These are phyloP conservation scores for Thunnus maccoyii DNA, from an alignment of 2,113 vertebrate genomes.

Conservation along the genomic window DNA sequence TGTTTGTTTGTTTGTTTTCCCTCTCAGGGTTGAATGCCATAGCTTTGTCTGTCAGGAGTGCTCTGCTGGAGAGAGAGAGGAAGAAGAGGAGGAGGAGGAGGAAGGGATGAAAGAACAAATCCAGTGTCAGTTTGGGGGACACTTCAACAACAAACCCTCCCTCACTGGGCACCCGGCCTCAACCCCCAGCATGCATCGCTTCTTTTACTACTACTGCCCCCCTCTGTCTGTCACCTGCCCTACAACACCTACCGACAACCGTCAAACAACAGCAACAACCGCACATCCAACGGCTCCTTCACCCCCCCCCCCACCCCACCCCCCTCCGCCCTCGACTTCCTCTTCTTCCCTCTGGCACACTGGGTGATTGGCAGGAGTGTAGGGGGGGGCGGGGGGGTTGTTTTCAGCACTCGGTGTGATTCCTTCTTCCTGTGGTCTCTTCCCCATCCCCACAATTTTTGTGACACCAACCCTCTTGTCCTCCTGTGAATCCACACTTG, in stretches of 20 bases:
- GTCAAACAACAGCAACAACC: constrained; percentile 3
- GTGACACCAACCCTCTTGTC: constrained; percentile 52
- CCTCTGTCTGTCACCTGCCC: constrained; percentile 44
- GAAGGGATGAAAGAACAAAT: constrained; percentile 63
- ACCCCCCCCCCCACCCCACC: neutral
- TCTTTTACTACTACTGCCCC: constrained; percentile 58
- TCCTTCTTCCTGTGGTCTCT: constrained; percentile 50
- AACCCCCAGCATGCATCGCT: constrained; percentile 79
- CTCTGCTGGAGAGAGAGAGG: constrained; percentile 68
- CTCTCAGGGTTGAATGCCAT: constrained; percentile 67
- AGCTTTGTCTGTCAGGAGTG: constrained; percentile 63
- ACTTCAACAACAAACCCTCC: constrained; percentile 56
- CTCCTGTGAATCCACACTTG: constrained; percentile 71
- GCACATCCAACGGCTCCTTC: constrained; percentile 18
- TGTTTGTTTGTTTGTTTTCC: neutral
- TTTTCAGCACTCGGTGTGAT: constrained; percentile 36
- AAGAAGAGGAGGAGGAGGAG: constrained; percentile 57
- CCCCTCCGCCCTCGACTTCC: constrained; percentile 15
- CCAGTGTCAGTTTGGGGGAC: constrained; percentile 55
- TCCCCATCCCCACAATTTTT: constrained; percentile 23
- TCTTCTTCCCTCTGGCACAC: constrained; percentile 44
- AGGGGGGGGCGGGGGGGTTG: neutral
- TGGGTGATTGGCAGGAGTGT: constrained; percentile 22
- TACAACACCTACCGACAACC: constrained; percentile 26
- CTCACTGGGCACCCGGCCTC: constrained; percentile 55